These are phyloP conservation scores for Drosophila pandora DNA, from an alignment of 1,140 invertebrate genomes.

Conservation along the genomic window DNA sequence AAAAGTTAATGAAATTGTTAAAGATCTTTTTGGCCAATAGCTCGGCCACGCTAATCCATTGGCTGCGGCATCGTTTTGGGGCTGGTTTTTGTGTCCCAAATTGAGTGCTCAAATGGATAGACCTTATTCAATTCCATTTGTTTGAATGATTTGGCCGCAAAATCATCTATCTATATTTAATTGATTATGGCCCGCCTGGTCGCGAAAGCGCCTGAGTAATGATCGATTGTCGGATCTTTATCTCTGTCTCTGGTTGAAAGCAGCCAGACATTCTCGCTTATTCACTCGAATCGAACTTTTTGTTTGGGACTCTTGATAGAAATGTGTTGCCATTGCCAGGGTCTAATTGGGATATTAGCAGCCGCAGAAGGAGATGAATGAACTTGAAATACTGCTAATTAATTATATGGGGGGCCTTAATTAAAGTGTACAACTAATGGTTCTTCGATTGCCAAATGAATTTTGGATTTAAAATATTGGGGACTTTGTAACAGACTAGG, in stretches of 20 bases:
- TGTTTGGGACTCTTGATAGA: background rate
- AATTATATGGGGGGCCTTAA: constrained; percentile 15
- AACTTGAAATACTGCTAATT: constrained; percentile 17
- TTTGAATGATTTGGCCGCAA: constrained; percentile 45
- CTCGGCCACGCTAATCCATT: constrained; percentile 31
- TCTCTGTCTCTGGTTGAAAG: constrained; percentile 29
- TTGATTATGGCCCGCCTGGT: constrained; percentile 17
- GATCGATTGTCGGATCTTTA: constrained; percentile 45
- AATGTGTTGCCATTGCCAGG: constrained; percentile 9
- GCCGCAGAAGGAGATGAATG: constrained; percentile 10
- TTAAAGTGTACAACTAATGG: constrained; percentile 3
- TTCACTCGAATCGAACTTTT: constrained; percentile 17
- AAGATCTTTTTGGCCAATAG: constrained; percentile 35
- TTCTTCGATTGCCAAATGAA: background rate
- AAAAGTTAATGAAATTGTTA: constrained; percentile 50
- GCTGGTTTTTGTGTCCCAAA: constrained; percentile 11
- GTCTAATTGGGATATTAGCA: constrained; percentile 24
- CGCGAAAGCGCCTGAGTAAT: constrained; percentile 35
- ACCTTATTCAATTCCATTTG: constrained; percentile 45
- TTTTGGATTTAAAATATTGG: background rate
- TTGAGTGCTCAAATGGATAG: constrained; percentile 34
- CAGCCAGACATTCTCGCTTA: constrained; percentile 32
- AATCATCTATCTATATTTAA: constrained; percentile 45
- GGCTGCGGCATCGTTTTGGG: constrained; percentile 21
- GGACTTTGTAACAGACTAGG: too few relatives aligned